phyloP scores from a whole-genome alignment of 2,113 vertebrate species.

The Pica pica region DNA sequence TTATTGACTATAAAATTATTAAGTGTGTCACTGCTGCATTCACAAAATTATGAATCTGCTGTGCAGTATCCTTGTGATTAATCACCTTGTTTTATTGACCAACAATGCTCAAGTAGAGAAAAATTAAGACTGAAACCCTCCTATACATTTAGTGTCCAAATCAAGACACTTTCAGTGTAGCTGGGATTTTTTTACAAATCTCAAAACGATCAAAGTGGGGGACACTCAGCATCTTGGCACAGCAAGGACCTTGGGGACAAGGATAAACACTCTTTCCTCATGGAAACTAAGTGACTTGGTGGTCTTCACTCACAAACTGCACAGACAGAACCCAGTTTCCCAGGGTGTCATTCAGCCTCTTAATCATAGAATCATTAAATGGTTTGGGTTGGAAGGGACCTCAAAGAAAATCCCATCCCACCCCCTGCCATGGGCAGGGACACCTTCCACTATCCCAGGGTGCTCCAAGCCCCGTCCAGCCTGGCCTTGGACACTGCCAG shows the following conservation, averaged over 20 bases:
- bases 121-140: not conserved
- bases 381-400: not conserved
- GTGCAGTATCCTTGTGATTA: not conserved
- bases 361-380: not conserved
- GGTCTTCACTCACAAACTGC: not conserved
- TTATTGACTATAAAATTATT: not conserved
- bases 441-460: not conserved
- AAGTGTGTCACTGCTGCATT: not conserved
- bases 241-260: not conserved
- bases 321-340: not conserved
- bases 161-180: not conserved
- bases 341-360: not conserved
- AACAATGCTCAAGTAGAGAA: not conserved
- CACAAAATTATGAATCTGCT: not conserved
- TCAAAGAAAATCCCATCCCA: not conserved
- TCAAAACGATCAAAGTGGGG: not conserved
- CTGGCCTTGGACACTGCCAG: not conserved
- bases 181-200: not conserved
- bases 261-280: not conserved
- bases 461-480: not conserved
- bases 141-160: not conserved
- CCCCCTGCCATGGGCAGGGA: not conserved
- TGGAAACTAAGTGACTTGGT: not conserved
- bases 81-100: not conserved
- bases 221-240: not conserved